phyloP scores from a whole-genome alignment of 2,888 invertebrate species.

The Drosophila prolongata region DNA sequence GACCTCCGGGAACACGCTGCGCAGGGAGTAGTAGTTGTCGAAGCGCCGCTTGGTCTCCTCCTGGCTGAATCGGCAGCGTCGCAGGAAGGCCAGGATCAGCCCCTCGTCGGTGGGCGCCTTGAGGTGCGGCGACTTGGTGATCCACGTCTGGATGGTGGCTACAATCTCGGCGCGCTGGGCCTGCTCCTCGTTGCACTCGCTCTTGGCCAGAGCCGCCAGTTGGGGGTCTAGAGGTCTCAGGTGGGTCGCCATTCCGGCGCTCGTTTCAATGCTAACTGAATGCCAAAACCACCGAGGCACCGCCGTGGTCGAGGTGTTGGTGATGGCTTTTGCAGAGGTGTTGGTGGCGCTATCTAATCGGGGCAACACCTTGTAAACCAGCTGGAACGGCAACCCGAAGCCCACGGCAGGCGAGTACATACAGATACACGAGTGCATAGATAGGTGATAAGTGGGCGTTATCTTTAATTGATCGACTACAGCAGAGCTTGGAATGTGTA shows the following conservation, averaged over 20 bases:
- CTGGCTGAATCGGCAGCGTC: constrained; percentile 71
- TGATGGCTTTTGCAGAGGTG: neutral
- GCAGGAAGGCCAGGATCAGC: constrained; percentile 69
- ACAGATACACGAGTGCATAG: constrained; percentile 44
- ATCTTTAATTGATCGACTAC: constrained; percentile 74
- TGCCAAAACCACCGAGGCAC: constrained; percentile 38
- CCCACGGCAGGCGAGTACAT: constrained; percentile 2
- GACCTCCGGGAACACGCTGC: constrained; percentile 72
- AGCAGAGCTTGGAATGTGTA: constrained; percentile 33
- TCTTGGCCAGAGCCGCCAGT: constrained; percentile 61
- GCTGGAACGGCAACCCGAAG: constrained; percentile 34
- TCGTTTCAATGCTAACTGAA: constrained; percentile 38
- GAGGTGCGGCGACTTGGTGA: constrained; percentile 69
- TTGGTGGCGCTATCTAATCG: constrained; percentile 35
- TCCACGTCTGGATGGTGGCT: constrained; percentile 62
- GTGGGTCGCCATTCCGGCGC: constrained; percentile 50
- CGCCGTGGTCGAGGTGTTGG: constrained; percentile 7
- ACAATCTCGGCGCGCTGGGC: constrained; percentile 48
- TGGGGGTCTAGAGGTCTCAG: constrained; percentile 51
- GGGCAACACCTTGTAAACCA: constrained; percentile 44
- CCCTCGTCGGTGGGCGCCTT: constrained; percentile 63
- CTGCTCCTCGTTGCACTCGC: constrained; percentile 71
- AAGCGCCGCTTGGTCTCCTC: constrained; percentile 75
- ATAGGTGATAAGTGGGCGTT: constrained; percentile 49
- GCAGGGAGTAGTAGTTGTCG: constrained; percentile 72